These are phyloP conservation scores for Clytia hemisphaerica DNA, from an alignment of 30 jellyfish, hydroid and myxozoan species.

Conservation along the genomic window DNA sequence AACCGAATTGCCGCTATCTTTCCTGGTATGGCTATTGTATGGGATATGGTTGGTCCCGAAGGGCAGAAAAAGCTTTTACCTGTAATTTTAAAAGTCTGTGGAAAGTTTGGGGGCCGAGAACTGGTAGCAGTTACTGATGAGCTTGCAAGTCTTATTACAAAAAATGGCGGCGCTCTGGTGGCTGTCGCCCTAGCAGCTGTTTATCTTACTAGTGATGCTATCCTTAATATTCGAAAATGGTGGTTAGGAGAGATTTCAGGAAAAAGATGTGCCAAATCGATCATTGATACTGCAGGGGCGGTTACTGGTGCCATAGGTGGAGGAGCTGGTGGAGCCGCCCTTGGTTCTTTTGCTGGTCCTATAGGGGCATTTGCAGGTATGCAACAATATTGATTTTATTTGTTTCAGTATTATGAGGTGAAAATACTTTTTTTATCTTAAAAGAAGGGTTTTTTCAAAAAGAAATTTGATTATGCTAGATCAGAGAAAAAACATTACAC, in stretches of 20 bases:
- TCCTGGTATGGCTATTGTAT: neutral
- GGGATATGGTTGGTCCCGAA: neutral
- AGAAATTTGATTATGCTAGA: too few relatives aligned
- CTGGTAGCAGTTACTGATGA: neutral
- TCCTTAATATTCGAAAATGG: constrained; percentile 22
- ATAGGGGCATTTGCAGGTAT: constrained; percentile 6
- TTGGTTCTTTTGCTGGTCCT: constrained; percentile 32
- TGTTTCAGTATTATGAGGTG: too few relatives aligned
- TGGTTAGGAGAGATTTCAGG: constrained; percentile 46
- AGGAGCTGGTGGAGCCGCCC: constrained; percentile 29
- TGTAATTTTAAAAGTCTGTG: too few relatives aligned
- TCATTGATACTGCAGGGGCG: constrained; percentile 23
- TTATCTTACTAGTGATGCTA: neutral
- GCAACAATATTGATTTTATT: neutral
- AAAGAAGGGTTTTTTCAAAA: too few relatives aligned
- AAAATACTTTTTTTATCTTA: too few relatives aligned
- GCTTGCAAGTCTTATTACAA: neutral
- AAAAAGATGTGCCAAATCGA: constrained; percentile 20
- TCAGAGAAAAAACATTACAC: too few relatives aligned
- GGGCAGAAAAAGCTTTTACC: too few relatives aligned
- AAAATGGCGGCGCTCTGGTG: neutral
- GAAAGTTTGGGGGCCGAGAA: too few relatives aligned
- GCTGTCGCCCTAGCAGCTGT: constrained; percentile 24
- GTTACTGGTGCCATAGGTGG: constrained; percentile 30
- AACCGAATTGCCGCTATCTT: neutral